These are phyloP conservation scores for Sebastes vulpes DNA, from an alignment of 2,797 vertebrate species.

Conservation along the genomic window DNA sequence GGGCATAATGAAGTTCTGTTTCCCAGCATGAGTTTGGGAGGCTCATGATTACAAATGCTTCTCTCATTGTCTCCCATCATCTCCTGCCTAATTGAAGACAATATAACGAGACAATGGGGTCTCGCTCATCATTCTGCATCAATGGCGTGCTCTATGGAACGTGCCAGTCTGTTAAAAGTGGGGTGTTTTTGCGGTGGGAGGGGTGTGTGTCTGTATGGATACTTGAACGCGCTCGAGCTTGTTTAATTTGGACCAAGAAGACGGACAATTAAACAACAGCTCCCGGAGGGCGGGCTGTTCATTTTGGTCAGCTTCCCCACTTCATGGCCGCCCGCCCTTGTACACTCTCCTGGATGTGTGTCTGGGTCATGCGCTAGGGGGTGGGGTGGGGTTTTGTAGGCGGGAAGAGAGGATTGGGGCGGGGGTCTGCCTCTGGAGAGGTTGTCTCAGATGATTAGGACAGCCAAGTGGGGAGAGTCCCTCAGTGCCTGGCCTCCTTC, in stretches of 20 bases:
- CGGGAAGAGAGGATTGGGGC: slow-evolving; percentile 40
- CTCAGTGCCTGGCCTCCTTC: slow-evolving; percentile 81
- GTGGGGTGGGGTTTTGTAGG: slow-evolving; percentile 43
- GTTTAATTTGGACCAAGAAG: slow-evolving; percentile 82
- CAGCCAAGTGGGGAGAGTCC: slow-evolving; percentile 79
- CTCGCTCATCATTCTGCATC: slow-evolving; percentile 78
- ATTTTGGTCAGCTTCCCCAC: slow-evolving; percentile 73
- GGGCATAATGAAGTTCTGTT: slow-evolving; percentile 83
- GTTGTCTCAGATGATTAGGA: slow-evolving; percentile 81
- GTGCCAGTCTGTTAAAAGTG: slow-evolving; percentile 73
- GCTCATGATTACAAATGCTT: slow-evolving; percentile 84
- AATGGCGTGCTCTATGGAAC: slow-evolving; percentile 71
- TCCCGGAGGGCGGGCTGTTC: slow-evolving; percentile 75
- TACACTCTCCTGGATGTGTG: slow-evolving; percentile 78
- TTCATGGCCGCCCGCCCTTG: slow-evolving; percentile 69
- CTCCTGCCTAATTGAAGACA: slow-evolving; percentile 83
- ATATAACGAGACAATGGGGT: slow-evolving; percentile 80
- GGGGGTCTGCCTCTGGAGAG: slow-evolving; percentile 61
- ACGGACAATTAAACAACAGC: slow-evolving; percentile 81
- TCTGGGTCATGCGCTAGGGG: slow-evolving; percentile 73
- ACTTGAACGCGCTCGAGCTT: slow-evolving; percentile 70
- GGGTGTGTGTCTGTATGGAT: slow-evolving; percentile 42
- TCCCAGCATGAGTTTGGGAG: slow-evolving; percentile 77
- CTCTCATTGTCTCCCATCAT: slow-evolving; percentile 82
- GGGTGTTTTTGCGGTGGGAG: slow-evolving; percentile 22